These are phyloP conservation scores for Venusia cambrica DNA, from an alignment of 2,888 invertebrate genomes.

Conservation along the genomic window DNA sequence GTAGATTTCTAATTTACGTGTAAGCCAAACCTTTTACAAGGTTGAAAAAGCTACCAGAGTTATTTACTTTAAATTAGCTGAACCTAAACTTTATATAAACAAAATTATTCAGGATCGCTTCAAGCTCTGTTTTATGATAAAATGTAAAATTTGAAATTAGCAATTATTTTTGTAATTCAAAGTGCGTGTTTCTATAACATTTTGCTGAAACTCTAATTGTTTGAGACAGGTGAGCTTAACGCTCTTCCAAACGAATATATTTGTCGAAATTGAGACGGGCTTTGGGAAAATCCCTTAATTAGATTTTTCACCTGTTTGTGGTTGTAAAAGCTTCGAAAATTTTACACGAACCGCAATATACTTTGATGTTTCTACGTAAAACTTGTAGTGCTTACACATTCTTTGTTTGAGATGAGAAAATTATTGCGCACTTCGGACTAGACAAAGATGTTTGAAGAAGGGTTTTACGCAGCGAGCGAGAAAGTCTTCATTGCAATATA, in stretches of 20 bases:
- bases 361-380: conserved; percentile 2
- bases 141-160: conserved; percentile 14
- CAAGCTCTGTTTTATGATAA: conserved; percentile 10
- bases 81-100: conserved; percentile 10
- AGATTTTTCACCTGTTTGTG: conserved; percentile 16
- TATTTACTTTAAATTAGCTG: conserved; percentile 12
- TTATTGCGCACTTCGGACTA: conserved; percentile 7
- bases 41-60: too few species aligned
- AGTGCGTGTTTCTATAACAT: conserved; percentile 1
- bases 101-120: conserved; percentile 9
- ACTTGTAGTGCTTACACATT: conserved; percentile 3
- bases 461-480: conserved; percentile 11
- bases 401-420: conserved; percentile 13
- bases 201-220: conserved; percentile 9
- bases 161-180: conserved; percentile 10
- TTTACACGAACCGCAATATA: conserved; percentile 1
- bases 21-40: too few species aligned
- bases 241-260: neutral
- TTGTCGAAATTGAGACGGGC: conserved; percentile 2
- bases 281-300: conserved; percentile 10
- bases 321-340: conserved; percentile 8
- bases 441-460: conserved; percentile 16
- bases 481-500: neutral
- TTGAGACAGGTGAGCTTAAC: conserved; percentile 8
- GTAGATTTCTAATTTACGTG: too few species aligned